Evolutionary conservation across 2,888 invertebrate species (phyloP), one percentile per base, ranked within the genome.

Genomic region (Cylindroiulus punctatus): DNA sequence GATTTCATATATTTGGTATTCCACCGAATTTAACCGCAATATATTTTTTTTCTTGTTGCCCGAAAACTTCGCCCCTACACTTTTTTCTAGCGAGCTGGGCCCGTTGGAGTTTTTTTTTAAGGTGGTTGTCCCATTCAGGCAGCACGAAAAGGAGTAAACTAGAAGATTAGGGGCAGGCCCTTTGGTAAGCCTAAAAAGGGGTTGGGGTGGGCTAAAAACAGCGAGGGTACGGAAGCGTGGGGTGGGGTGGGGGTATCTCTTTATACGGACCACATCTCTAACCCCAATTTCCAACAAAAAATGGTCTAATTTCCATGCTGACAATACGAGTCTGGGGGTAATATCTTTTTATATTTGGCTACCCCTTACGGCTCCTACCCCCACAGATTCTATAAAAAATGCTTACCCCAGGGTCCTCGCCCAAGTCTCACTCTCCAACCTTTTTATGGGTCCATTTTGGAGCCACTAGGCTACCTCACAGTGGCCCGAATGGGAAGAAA

Each of bases 161-260:
- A 57, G 57, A 57, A 57, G 57, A 57, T 57, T 57, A 57, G 57
- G 57, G 57, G 57, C 57, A 57, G 57, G 57, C 22, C 57, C 57
- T 57, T 57, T 57, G 57, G 57, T 57, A 57, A 57, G 57, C 57
- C 57, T 57, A 57, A 57, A 57, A 57, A 57, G 57, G 57, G 57
- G 57, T 57, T 57, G 57, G 57, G 57, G 57, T 57, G 57, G 57
- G 57, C 57, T 57, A 57, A 57, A 57, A 57, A 57, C 57, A 57
- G 57, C 57, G 57, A 57, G 57, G 57, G 57, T 57, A 57, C n/a
- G 57, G 57, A 57, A 57, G 57, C 57, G 57, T 57, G 57, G 57
- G 57, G 57, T 57, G 57, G 57, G 57, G 57, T 22, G 57, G 57
- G 57, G 22, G 57, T 57, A 57, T n/a, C 57, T 47, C 57, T 57